Base-by-base conservation (phyloP, 2,113 vertebrate genomes). In the Pluvianellus socialis region DNA sequence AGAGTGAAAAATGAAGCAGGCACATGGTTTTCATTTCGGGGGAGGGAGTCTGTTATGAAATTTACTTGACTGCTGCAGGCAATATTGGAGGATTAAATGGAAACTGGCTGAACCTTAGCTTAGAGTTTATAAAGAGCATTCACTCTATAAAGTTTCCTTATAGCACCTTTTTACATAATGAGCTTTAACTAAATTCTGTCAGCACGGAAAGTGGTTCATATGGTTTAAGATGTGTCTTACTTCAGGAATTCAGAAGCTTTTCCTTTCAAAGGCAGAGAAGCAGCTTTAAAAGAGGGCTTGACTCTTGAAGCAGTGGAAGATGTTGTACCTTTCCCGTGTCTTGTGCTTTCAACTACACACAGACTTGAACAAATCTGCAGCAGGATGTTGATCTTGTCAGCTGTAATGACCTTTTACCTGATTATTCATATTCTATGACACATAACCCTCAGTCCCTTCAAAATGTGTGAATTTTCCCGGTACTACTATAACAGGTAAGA, bases 1-100 rank as follows among this genome's bases (percentile, higher is more conserved):
- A 23, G 38, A 79, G 44, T 71, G 7, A 90, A 86, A 95, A 90
- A 80, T 44, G 8, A 93, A 94, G 86, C 5, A 81, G 65, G 91
- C 98, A 98, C 97, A 97, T 98, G 98, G 96, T 98, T 98, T 97
- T 97, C 85, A 98, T 98, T 98, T 98, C 32, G 80, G 92, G 73
- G 32, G 80, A 93, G 70, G 33, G 73, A 94, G 87, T 56, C 76
- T 88, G 66, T 95, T 95, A 94, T 13, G 70, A 96, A 96, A 95
- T 96, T 92, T 95, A 96, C 93, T 98, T 94, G 89, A 90, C 67
- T 94, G 97, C 98, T 97, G 83, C 94, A 96, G 97, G 98, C 98
- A 95, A 97, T 94, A 97, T 65, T 83, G 92, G 63, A 96, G 97
- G 88, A 97, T 97, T 97, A 98, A 97, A 97, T 96, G 96, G 94